Percentiles rank a stretch among this genome's conserved stretches.
Conservation (phyloP, 2,888 invertebrate species). For the Quadroppia sp. region DNA sequence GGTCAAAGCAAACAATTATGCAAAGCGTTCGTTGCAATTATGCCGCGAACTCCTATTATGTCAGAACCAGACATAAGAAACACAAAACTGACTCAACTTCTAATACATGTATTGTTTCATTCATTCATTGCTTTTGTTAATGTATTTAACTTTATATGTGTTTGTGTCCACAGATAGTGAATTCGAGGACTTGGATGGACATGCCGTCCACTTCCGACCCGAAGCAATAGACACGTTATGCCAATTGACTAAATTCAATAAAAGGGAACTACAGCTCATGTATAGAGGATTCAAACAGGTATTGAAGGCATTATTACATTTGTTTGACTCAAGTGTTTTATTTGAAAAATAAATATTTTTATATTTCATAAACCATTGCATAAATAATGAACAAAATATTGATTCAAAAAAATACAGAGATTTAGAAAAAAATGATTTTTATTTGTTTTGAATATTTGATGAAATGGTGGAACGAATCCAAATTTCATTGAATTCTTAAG, state of each 20-base stretch:
- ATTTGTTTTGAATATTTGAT: constrained; percentile 8
- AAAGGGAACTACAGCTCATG: constrained; percentile 56
- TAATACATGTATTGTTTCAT: background rate
- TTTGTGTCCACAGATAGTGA: constrained; percentile 46
- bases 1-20: constrained; percentile 38
- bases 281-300: constrained; percentile 58
- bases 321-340: background rate
- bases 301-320: constrained; percentile 2
- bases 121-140: background rate
- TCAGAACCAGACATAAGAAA: constrained; percentile 13
- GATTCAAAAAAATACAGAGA: no score
- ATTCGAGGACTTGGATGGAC: constrained; percentile 48
- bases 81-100: background rate
- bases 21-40: constrained; percentile 43
- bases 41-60: no score
- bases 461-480: constrained; percentile 8
- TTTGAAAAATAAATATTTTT: no score
- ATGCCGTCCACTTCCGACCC: constrained; percentile 47
- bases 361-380: no score
- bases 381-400: no score
- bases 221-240: constrained; percentile 55
- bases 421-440: no score
- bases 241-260: constrained; percentile 55
- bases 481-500: background rate
- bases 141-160: background rate